Evolutionary conservation across 2,888 invertebrate species (phyloP), one percentile per base, ranked within the genome.

Genomic region (Acanthosoma haemorrhoidale): DNA sequence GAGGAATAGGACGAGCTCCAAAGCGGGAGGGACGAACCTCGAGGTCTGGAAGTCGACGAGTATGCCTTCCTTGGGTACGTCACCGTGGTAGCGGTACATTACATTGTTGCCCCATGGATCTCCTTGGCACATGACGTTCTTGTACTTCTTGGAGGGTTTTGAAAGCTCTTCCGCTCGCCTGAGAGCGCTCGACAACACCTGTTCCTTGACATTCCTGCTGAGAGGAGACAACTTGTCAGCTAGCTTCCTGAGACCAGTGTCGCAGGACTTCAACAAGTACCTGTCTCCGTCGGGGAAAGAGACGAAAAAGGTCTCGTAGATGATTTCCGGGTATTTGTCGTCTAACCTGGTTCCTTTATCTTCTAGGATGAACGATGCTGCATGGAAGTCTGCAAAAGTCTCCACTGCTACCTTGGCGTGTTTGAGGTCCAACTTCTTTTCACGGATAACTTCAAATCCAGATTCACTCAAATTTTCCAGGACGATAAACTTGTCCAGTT

Each of bases 71-170:
- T 39, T 36, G 6, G 73, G 73, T 34, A 32, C 57, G 6, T 39
- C 36, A 11, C 51, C 68, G 11, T 64, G 51, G 41, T 69, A 72
- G 29, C 61, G 70, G 67, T 70, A 73, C 34, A 73, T 39, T 38
- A 73, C 43, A 41, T 73, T 73, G 58, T 72, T 73, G 3, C 70
- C 70, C 73, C 73, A 73, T 5, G 73, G 70, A 34, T 73, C 73
- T 0, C 73, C 73, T 8, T 73, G 73, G 66, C 69, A 69, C 29
- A 72, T 29, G 4, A 73, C 72, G 39, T 70, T 72, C 36, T 38
- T 58, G 63, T 41, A 72, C 18, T 68, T 70, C 34, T 66, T 51
- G 18, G 68, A 39, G 1, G 67, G 60, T 39, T 63, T 63, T 11
- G n/a, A 9, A 9, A 51, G 13, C 39, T 66, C 57, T 2, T 11